These are phyloP conservation scores for Thera obeliscata DNA, from an alignment of 2,888 invertebrate species.

Conservation along the genomic window DNA sequence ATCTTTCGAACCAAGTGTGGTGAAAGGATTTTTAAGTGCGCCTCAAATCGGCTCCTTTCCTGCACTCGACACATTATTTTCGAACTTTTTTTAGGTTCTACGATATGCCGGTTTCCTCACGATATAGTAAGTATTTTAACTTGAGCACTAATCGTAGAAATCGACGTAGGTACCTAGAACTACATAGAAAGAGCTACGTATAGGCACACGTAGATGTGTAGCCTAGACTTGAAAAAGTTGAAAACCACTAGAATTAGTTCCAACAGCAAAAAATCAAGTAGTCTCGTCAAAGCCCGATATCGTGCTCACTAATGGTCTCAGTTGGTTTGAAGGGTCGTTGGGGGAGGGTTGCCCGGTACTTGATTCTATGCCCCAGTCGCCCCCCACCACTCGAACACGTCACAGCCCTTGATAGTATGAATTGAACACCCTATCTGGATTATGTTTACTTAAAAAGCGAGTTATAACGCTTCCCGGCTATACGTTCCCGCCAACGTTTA, in stretches of 20 bases:
- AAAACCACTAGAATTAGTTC: conserved; percentile 11
- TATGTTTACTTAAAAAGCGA: conserved; percentile 11
- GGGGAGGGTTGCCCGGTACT: conserved; percentile 56
- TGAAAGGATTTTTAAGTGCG: too few relatives aligned
- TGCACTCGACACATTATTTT: too few relatives aligned
- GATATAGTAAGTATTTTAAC: too few relatives aligned
- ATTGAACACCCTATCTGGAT: conserved; percentile 11
- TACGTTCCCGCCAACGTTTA: background rate
- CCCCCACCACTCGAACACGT: conserved; percentile 74
- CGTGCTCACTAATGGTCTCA: conserved; percentile 47
- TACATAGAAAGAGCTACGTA: too few relatives aligned
- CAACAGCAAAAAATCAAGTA: conserved; percentile 20
- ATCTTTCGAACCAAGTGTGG: too few relatives aligned
- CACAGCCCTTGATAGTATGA: conserved; percentile 56
- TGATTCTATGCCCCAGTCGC: conserved; percentile 42
- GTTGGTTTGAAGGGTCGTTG: conserved; percentile 59
- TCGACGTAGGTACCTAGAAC: too few relatives aligned
- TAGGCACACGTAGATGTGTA: background rate
- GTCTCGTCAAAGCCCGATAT: conserved; percentile 42
- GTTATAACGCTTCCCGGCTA: conserved; percentile 1
- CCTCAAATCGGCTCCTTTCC: too few relatives aligned
- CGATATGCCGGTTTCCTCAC: too few relatives aligned
- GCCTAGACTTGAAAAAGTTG: background rate
- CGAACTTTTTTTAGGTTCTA: too few relatives aligned
- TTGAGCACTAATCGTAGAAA: too few relatives aligned